Evolutionary conservation across 2,888 invertebrate species (phyloP).

Genomic region (Dicycla oo): DNA sequence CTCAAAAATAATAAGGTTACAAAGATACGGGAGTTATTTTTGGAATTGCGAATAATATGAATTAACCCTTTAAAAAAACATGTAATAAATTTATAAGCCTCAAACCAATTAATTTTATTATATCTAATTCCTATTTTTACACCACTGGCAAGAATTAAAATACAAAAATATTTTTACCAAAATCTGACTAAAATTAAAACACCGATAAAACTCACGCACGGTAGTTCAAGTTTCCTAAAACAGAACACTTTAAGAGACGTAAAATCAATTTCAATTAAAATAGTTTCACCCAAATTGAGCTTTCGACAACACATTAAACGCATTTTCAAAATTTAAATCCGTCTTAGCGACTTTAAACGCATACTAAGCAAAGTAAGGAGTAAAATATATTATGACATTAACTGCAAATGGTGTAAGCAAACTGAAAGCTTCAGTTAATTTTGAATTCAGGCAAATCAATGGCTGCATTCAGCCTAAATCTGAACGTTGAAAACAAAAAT

Average conservation of each 20-base stretch:
- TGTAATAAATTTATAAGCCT: not conserved
- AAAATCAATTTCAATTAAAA: constrained; percentile 66
- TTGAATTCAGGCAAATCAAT: constrained; percentile 35
- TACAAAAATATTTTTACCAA: not conserved
- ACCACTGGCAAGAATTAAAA: not conserved
- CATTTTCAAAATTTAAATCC: constrained; percentile 47
- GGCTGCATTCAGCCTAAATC: constrained; percentile 42
- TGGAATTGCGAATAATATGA: not conserved
- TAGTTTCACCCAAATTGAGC: constrained; percentile 51
- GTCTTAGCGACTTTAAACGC: constrained; percentile 34
- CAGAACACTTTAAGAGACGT: constrained; percentile 41
- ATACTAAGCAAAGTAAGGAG: constrained; percentile 43
- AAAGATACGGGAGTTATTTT: not conserved
- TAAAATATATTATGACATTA: constrained; percentile 57
- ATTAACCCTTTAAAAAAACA: not conserved
- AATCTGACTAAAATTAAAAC: constrained; percentile 26
- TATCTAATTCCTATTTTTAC: too few species aligned
- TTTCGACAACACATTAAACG: constrained; percentile 41
- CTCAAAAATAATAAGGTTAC: not conserved
- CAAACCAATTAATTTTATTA: not conserved
- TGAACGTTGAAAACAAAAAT: constrained; percentile 29
- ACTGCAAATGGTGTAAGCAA: constrained; percentile 42
- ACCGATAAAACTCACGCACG: constrained; percentile 26
- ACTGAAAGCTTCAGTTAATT: constrained; percentile 54
- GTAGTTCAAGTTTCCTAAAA: constrained; percentile 44